Conservation (phyloP, 1,140 invertebrate species). For the Melitaea cinxia region DNA sequence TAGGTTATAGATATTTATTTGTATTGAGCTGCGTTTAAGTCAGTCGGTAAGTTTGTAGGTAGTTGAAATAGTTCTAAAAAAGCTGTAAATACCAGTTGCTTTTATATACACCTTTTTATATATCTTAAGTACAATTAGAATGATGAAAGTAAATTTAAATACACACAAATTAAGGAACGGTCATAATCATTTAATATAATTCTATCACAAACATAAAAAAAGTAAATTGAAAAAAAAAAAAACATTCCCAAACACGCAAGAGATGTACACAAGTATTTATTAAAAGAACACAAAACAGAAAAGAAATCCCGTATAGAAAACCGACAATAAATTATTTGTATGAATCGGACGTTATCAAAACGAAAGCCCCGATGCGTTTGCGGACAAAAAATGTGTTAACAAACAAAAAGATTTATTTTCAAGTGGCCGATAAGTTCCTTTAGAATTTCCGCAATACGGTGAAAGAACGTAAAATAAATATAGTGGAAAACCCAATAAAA, state of each 20-base stretch:
- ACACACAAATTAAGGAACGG: no score
- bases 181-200: no score
- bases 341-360: constrained; percentile 29
- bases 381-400: constrained; percentile 69
- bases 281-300: not conserved
- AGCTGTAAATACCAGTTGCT: no score
- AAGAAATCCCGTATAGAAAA: constrained; percentile 14
- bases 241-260: not conserved
- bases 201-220: no score
- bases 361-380: constrained; percentile 9
- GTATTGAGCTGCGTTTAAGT: no score
- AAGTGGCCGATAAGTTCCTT: constrained; percentile 68
- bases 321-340: constrained; percentile 22
- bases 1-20: no score
- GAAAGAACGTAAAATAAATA: constrained; percentile 75
- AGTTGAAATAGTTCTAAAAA: no score
- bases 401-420: constrained; percentile 77
- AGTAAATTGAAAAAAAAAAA: not conserved
- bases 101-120: no score
- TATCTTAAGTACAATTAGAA: no score
- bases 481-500: constrained; percentile 77
- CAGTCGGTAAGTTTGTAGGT: no score
- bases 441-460: constrained; percentile 49
- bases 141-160: no score
- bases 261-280: not conserved